These are phyloP conservation scores for Pocillopora meandrina DNA, from an alignment of 92 coral and sea anemone species.

Conservation along the genomic window DNA sequence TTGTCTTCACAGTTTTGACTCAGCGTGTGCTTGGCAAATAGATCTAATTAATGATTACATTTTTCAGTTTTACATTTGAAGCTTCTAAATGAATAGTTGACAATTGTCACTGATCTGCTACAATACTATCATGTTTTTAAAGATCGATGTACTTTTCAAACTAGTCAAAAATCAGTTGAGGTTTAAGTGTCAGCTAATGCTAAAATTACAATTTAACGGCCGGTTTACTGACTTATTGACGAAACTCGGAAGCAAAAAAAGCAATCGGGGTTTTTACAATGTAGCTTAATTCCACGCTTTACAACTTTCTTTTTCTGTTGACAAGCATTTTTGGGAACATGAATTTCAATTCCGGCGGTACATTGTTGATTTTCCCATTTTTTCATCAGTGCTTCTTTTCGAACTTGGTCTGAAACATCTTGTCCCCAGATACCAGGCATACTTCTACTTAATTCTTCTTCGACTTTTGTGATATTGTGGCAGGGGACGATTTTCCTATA, in stretches of 20 bases:
- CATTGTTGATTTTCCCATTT: conserved; percentile 34
- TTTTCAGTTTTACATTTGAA: no score
- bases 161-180: no score
- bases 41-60: no score
- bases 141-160: no score
- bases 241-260: background rate
- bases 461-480: conserved; percentile 35
- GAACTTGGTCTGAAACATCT: conserved; percentile 45
- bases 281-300: background rate
- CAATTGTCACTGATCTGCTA: no score
- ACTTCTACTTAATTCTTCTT: conserved; percentile 40
- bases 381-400: conserved; percentile 28
- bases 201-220: no score
- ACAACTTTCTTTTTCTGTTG: background rate
- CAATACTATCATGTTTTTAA: no score
- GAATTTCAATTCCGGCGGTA: conserved; percentile 71
- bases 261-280: background rate
- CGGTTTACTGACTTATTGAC: no score
- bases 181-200: no score
- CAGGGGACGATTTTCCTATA: conserved; percentile 49
- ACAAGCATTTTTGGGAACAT: conserved; percentile 47
- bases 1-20: no score
- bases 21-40: no score
- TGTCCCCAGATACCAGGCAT: conserved; percentile 58
- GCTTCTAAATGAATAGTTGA: no score